Evolutionary conservation across 92 coral and sea anemone genomes (phyloP).

Genomic region (Siderastrea radians): DNA sequence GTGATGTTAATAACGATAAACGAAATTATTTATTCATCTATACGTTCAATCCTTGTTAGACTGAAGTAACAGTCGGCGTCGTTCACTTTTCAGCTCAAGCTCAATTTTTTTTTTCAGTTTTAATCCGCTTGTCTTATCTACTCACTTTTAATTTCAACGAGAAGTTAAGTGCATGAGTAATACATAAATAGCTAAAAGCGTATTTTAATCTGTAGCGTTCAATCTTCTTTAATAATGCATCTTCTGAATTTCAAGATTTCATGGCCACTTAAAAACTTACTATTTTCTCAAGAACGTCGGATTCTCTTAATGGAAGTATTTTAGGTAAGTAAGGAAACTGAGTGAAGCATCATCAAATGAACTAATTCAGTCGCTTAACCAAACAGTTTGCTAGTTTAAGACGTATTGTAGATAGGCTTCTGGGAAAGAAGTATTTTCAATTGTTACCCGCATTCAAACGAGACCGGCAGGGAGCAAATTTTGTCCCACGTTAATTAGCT

Average conservation of each 20-base stretch:
- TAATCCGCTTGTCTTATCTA: neutral
- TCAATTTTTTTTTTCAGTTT: neutral
- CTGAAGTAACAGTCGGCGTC: too few relatives aligned
- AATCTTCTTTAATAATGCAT: slow-evolving; percentile 10
- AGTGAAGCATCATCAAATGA: neutral
- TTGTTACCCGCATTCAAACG: neutral
- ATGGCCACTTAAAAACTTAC: neutral
- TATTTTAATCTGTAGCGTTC: neutral
- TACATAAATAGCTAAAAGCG: neutral
- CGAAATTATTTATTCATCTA: slow-evolving; percentile 8
- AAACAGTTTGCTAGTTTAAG: neutral
- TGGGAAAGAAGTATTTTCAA: too few relatives aligned
- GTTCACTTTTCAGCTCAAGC: neutral
- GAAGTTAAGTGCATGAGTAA: neutral
- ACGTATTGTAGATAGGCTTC: neutral
- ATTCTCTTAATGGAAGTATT: neutral
- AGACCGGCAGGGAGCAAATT: neutral
- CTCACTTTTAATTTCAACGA: too few relatives aligned
- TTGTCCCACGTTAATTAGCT: neutral
- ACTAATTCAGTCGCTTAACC: neutral
- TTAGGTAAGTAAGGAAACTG: neutral
- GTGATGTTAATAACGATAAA: neutral
- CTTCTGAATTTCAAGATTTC: neutral
- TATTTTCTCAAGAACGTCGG: neutral
- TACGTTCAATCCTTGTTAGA: neutral